These are phyloP conservation scores for Araneus ventricosus DNA, from an alignment of 1,140 invertebrate species.

Conservation along the genomic window DNA sequence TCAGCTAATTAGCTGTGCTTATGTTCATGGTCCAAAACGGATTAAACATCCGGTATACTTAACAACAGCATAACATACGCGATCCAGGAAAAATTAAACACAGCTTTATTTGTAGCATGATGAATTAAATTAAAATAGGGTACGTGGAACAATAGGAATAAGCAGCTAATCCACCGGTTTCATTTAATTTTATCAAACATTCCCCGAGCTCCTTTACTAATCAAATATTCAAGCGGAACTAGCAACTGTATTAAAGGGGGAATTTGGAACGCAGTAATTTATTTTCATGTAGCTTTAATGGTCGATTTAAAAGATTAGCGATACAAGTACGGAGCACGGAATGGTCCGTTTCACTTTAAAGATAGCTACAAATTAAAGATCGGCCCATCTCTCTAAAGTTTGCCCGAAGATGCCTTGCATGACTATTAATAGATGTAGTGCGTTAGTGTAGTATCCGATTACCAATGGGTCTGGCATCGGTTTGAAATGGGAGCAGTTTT, in stretches of 20 bases:
- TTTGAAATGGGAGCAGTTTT: background rate
- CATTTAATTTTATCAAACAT: conserved; percentile 26
- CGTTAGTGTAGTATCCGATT: background rate
- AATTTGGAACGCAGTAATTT: conserved; percentile 11
- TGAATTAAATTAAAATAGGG: conserved; percentile 14
- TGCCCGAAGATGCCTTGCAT: background rate
- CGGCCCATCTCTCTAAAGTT: background rate
- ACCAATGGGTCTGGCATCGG: background rate
- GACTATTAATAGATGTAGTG: background rate
- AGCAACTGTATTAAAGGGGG: background rate
- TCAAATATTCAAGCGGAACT: conserved; percentile 26
- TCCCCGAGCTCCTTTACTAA: background rate
- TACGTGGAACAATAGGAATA: background rate
- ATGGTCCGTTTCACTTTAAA: conserved; percentile 22
- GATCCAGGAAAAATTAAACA: conserved; percentile 11
- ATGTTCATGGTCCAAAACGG: background rate
- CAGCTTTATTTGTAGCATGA: background rate
- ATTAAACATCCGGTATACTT: background rate
- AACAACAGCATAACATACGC: background rate
- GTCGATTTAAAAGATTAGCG: conserved; percentile 40
- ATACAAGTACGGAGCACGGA: background rate
- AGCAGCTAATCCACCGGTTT: conserved; percentile 9
- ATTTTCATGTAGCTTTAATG: conserved; percentile 33
- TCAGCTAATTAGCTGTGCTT: background rate
- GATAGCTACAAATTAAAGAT: conserved; percentile 40